A percentile compares a stretch with the other conserved stretches of the same genome.
Evolutionary conservation across 1,140 invertebrate species (phyloP).

Genomic region (Drosophila erecta): DNA sequence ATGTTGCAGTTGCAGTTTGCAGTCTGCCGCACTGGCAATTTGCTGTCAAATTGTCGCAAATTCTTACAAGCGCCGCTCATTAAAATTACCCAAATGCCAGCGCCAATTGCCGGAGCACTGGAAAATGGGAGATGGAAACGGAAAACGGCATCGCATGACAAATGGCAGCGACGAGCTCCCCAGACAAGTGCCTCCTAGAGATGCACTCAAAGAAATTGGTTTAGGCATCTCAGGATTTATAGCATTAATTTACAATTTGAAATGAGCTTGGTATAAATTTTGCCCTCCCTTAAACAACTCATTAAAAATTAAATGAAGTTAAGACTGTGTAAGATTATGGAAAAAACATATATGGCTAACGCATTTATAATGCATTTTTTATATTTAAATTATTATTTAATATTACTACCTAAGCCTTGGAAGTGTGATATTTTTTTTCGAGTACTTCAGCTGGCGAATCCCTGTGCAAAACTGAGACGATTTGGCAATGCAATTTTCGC

Average conservation of each 20-base stretch:
- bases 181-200: conserved; percentile 62
- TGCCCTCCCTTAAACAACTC: too few species aligned
- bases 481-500: conserved; percentile 47
- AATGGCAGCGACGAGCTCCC: conserved; percentile 48
- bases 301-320: too few species aligned
- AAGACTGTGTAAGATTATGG: too few species aligned
- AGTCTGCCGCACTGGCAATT: conserved; percentile 38
- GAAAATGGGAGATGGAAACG: conserved; percentile 12
- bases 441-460: conserved; percentile 13
- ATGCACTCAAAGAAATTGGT: conserved; percentile 24
- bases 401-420: background rate
- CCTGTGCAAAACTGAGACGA: conserved; percentile 14
- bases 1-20: conserved; percentile 39
- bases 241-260: background rate
- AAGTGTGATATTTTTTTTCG: background rate
- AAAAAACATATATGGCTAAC: too few species aligned
- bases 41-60: conserved; percentile 70
- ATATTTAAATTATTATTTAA: too few species aligned
- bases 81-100: conserved; percentile 65
- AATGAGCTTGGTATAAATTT: background rate
- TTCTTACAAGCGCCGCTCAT: conserved; percentile 71
- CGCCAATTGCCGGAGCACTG: conserved; percentile 42
- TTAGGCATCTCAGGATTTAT: too few species aligned
- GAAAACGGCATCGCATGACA: conserved; percentile 67
- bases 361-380: too few species aligned